These are phyloP conservation scores for Campylomormyrus tamandua DNA, from an alignment of 2,113 vertebrate species.

Conservation along the genomic window DNA sequence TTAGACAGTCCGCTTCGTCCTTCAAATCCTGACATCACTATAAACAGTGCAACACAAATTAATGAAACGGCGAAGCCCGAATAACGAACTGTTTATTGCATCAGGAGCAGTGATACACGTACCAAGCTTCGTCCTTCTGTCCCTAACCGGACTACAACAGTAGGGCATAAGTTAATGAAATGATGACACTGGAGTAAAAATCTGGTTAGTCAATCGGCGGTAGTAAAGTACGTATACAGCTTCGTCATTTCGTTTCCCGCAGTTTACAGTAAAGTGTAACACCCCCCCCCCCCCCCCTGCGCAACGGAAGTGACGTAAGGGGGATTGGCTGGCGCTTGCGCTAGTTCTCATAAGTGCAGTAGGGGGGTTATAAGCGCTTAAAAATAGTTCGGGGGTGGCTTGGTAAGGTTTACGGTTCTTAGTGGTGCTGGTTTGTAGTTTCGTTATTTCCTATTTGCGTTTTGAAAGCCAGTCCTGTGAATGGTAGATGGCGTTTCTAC, in stretches of 20 bases:
- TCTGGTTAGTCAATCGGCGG: background rate
- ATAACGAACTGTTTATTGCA: background rate
- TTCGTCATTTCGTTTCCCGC: background rate
- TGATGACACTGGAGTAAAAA: constrained; percentile 5
- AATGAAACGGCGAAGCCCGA: background rate
- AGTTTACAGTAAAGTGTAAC: background rate
- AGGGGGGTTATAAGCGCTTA: background rate
- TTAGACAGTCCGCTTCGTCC: constrained; percentile 76
- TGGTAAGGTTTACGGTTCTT: background rate
- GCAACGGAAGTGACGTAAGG: background rate
- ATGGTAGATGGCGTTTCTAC: background rate
- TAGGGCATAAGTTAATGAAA: constrained; percentile 26
- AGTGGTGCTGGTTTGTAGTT: background rate
- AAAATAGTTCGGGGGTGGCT: background rate
- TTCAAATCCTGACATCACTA: constrained; percentile 84
- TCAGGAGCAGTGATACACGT: background rate
- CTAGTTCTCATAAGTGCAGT: too few species aligned
- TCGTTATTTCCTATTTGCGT: background rate
- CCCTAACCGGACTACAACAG: background rate
- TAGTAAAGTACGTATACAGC: background rate
- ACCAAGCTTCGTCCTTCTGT: background rate
- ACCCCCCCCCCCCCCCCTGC: background rate
- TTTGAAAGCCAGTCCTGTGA: background rate
- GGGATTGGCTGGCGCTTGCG: background rate
- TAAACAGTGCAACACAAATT: constrained; percentile 26